Conservation (phyloP, 2,113 vertebrate species). For the Seriola rivoliana region DNA sequence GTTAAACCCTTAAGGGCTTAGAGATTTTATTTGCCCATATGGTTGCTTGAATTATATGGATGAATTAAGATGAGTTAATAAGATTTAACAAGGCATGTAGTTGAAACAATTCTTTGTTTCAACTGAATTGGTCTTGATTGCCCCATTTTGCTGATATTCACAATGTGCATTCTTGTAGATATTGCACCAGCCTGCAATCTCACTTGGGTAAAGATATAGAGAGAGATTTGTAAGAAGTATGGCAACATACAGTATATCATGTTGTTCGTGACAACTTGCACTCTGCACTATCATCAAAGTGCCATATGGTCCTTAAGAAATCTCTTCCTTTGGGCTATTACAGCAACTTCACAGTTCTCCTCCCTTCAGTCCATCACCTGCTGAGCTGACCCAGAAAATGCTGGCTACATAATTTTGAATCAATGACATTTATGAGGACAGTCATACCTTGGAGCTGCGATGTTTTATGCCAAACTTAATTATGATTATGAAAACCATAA, state of each 20-base stretch:
- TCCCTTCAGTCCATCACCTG: slow-evolving; percentile 58
- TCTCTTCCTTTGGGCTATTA: slow-evolving; percentile 67
- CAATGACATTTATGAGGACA: slow-evolving; percentile 38
- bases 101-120: slow-evolving; percentile 43
- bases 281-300: slow-evolving; percentile 43
- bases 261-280: slow-evolving; percentile 18
- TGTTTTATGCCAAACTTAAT: neutral
- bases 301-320: slow-evolving; percentile 70
- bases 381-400: slow-evolving; percentile 77
- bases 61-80: slow-evolving; percentile 59
- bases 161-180: slow-evolving; percentile 22
- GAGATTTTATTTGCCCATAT: slow-evolving; percentile 48
- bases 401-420: slow-evolving; percentile 27
- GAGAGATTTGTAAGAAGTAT: neutral
- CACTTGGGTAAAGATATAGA: neutral
- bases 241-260: neutral
- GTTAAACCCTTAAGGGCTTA: slow-evolving; percentile 46
- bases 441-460: slow-evolving; percentile 12
- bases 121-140: slow-evolving; percentile 17
- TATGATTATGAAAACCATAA: slow-evolving; percentile 6
- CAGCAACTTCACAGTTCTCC: slow-evolving; percentile 56
- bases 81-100: slow-evolving; percentile 56
- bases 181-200: slow-evolving; percentile 14
- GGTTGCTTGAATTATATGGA: slow-evolving; percentile 50
- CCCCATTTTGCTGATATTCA: slow-evolving; percentile 14